Conservation (phyloP, 2,797 vertebrate species). For the Synanceia verrucosa region DNA sequence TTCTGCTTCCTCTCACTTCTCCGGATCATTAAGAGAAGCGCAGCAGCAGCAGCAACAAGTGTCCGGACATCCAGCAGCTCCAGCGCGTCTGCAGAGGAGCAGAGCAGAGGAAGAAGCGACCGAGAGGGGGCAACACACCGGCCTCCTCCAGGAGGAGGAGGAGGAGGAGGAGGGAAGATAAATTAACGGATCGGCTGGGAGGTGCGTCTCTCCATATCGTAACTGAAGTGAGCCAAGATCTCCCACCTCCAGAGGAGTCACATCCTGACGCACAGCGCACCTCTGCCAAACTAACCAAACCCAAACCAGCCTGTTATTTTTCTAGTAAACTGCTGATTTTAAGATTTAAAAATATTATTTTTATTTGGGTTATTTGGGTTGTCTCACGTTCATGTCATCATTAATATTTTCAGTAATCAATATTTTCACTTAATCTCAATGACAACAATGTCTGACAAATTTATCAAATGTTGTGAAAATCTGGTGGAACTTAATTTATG, state of each 20-base stretch:
- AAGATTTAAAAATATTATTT: background rate
- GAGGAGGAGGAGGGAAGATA: conserved; percentile 6
- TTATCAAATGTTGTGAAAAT: background rate
- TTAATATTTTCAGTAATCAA: background rate
- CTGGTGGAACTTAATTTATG: background rate
- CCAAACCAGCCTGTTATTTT: background rate
- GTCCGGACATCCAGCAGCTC: conserved; percentile 64
- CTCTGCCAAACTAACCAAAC: background rate
- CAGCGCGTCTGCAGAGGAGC: conserved; percentile 44
- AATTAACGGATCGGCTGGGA: conserved; percentile 62
- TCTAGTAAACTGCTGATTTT: background rate
- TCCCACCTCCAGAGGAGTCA: conserved; percentile 45
- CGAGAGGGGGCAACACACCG: conserved; percentile 51
- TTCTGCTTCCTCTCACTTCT: conserved; percentile 51
- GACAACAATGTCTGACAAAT: background rate
- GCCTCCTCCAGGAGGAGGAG: background rate
- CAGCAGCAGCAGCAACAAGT: conserved; percentile 63
- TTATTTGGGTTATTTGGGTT: background rate
- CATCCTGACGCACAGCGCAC: too few relatives aligned
- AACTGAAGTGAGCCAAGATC: conserved; percentile 40
- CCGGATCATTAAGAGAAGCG: conserved; percentile 55
- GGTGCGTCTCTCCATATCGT: conserved; percentile 61
- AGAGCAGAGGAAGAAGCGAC: conserved; percentile 27
- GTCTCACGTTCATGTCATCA: background rate
- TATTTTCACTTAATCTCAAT: background rate